A percentile compares a stretch with the other conserved stretches of the same genome.
phyloP scores from a whole-genome alignment of 2,888 invertebrate species.

The Hydraecia micacea region DNA sequence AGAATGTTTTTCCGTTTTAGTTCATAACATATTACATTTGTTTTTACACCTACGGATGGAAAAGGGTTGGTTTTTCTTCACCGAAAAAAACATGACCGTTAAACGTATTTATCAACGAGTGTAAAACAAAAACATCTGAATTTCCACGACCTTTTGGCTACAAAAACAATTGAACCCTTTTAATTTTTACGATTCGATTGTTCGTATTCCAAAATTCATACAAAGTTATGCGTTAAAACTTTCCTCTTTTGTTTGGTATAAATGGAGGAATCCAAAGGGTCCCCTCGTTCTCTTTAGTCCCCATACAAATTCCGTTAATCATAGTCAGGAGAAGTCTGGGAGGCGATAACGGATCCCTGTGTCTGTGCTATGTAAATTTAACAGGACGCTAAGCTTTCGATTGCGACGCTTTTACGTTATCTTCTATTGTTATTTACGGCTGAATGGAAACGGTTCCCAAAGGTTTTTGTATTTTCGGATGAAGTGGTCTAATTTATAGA shows the following conservation, averaged over 20 bases:
- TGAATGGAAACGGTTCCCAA: background rate
- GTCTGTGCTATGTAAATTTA: conserved; percentile 13
- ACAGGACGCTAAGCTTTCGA: background rate
- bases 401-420: conserved; percentile 4
- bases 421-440: conserved; percentile 7
- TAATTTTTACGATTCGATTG: conserved; percentile 15
- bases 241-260: conserved; percentile 21
- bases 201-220: conserved; percentile 33
- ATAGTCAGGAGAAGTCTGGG: conserved; percentile 5
- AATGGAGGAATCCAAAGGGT: conserved; percentile 7
- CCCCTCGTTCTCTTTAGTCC: background rate
- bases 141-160: background rate
- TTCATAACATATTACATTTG: background rate
- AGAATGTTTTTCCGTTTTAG: background rate
- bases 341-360: background rate
- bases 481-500: background rate
- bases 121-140: conserved; percentile 24
- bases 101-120: conserved; percentile 20
- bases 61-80: background rate
- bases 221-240: conserved; percentile 11
- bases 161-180: conserved; percentile 14
- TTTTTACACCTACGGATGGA: background rate
- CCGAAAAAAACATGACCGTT: background rate
- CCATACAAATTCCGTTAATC: conserved; percentile 16
- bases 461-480: background rate